These are phyloP conservation scores for Drosophila repleta DNA, from an alignment of 1,140 invertebrate species.

Conservation along the genomic window DNA sequence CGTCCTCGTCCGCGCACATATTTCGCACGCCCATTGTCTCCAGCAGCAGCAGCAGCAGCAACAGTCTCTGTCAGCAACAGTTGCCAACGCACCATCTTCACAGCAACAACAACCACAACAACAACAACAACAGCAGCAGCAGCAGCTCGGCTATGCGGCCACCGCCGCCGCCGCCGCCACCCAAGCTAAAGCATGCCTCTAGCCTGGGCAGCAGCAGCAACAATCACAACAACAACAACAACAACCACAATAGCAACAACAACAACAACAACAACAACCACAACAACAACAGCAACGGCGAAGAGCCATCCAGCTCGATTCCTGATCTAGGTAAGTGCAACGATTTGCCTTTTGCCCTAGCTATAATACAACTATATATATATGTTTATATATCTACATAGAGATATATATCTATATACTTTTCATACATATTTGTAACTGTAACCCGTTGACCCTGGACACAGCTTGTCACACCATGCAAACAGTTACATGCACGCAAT, in stretches of 20 bases:
- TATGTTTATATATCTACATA: background rate
- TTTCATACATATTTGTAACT: constrained; percentile 21
- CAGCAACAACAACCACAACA: constrained; percentile 39
- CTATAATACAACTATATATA: background rate
- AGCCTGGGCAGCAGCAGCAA: constrained; percentile 30
- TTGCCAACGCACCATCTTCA: constrained; percentile 25
- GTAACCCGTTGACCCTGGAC: constrained; percentile 73
- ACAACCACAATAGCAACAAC: constrained; percentile 25
- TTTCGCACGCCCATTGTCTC: constrained; percentile 82
- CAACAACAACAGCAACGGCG: constrained; percentile 74
- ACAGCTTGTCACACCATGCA: constrained; percentile 51
- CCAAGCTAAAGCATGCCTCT: constrained; percentile 82
- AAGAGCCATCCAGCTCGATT: constrained; percentile 93
- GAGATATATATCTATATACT: background rate
- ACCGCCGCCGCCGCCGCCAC: constrained; percentile 86
- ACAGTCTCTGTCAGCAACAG: constrained; percentile 41
- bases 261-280: constrained; percentile 13
- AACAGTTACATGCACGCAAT: constrained; percentile 4
- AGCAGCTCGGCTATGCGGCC: constrained; percentile 85
- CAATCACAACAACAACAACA: constrained; percentile 14
- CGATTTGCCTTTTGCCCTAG: background rate
- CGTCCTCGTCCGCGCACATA: constrained; percentile 52
- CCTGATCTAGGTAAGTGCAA: constrained; percentile 91
- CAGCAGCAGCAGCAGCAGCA: constrained; percentile 64
- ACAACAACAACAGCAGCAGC: constrained; percentile 30